Percentiles rank a stretch among this genome's conserved stretches.
phyloP scores from a whole-genome alignment of 2,113 vertebrate genomes.

The Taxidea taxus region DNA sequence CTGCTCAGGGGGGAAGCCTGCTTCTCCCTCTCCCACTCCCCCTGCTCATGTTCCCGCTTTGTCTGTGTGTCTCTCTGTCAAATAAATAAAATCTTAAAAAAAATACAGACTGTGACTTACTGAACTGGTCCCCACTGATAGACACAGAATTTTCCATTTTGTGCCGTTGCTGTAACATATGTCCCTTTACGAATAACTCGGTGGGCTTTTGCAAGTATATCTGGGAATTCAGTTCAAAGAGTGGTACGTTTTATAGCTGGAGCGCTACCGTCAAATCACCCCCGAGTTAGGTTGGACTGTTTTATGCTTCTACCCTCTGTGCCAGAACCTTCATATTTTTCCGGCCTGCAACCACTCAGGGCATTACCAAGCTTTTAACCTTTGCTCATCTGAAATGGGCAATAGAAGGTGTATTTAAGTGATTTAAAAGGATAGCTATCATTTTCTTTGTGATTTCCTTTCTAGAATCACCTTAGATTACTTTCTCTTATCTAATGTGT shows the following conservation, averaged over 20 bases:
- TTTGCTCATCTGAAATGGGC: constrained; percentile 26
- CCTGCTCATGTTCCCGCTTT: no score
- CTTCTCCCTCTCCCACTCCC: no score
- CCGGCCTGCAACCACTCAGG: background rate
- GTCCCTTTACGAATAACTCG: background rate
- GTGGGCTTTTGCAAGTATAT: constrained; percentile 11
- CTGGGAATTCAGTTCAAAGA: constrained; percentile 40
- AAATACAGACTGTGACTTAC: background rate
- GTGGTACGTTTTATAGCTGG: background rate
- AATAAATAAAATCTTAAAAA: no score
- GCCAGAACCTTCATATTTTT: background rate
- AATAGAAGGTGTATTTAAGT: background rate
- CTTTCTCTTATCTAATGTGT: background rate
- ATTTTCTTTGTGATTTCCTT: constrained; percentile 11
- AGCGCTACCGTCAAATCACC: background rate
- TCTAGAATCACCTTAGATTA: background rate
- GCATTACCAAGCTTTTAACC: background rate
- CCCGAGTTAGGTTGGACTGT: background rate
- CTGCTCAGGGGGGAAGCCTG: no score
- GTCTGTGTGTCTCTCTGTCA: no score
- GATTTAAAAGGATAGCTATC: constrained; percentile 27
- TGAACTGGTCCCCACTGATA: background rate
- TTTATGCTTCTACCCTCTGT: background rate
- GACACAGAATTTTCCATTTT: background rate
- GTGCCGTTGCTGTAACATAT: background rate